phyloP scores from a whole-genome alignment of 1,140 invertebrate species.

The Choristoneura fumiferana region DNA sequence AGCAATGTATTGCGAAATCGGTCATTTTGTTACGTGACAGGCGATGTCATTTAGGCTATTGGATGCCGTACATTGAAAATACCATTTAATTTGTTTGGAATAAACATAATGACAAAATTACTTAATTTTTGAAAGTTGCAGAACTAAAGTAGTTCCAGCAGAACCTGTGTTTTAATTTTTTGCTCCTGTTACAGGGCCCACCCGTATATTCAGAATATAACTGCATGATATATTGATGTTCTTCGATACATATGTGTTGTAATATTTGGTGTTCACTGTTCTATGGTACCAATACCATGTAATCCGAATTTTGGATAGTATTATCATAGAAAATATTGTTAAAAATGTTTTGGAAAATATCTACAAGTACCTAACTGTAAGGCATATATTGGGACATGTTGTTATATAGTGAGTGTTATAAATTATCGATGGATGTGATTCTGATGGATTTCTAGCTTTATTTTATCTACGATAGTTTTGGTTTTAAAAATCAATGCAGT shows the following conservation, averaged over 20 bases:
- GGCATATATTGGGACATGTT: conserved; percentile 12
- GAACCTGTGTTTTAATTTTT: no score
- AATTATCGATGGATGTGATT: conserved; percentile 7
- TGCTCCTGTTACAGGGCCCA: no score
- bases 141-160: no score
- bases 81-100: no score
- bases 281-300: background rate
- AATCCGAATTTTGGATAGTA: conserved; percentile 14
- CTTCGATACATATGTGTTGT: background rate
- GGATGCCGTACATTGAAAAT: no score
- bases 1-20: no score
- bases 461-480: background rate
- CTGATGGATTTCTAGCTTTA: background rate
- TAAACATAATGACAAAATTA: no score
- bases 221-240: background rate
- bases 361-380: conserved; percentile 12
- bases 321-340: conserved; percentile 13
- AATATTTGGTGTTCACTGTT: background rate
- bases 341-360: conserved; percentile 9
- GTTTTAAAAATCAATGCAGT: background rate
- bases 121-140: no score
- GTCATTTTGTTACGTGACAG: no score
- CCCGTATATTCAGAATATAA: no score
- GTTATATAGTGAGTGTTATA: background rate
- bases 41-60: no score